Evolutionary conservation across 2,797 vertebrate species (phyloP), one percentile per base, ranked within the genome.

Genomic region (Setipinna tenuifilis): DNA sequence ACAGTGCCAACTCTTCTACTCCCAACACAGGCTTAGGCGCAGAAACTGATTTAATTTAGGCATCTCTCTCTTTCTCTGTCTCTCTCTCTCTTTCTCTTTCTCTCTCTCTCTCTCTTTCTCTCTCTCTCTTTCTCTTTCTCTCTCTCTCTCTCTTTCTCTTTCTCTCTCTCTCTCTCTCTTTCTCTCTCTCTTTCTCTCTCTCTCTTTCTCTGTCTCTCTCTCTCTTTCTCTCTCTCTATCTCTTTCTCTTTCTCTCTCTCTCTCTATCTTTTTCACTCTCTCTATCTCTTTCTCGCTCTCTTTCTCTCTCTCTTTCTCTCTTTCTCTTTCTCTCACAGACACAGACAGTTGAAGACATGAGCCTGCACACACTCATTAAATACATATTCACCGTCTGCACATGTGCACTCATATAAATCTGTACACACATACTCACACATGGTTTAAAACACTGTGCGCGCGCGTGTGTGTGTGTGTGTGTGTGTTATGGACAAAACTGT

Each of bases 401-500:
- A 54, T 54, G 50, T 54, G 50, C 0, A 16, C 14, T 11, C 50
- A 54, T 6, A 75, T 17, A 75, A 28, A 28, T 68, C 62, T 75
- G 14, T 35, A 41, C 16, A 17, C 16, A 68, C 23, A 68, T 25
- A 68, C 62, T 28, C 62, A 59, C 19, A 21, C 58, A 59, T 59
- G 17, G 17, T 59, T 59, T 19, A n/a, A n/a, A 2, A 6, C 58
- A 19, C 17, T 59, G 58, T 59, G 17, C 21, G 58, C 21, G 58
- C 21, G 48, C 54, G 50, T 58, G 35, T 85, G 86, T 87, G 86
- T 68, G 81, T 6, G 6, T 87, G 58, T 50, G 83, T 54, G 41
- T 50, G 84, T 85, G 68, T 86, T 78, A 87, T 91, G 90, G 90
- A 87, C 89, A 91, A 92, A 93, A 90, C 91, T 86, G 89, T 91